These are phyloP conservation scores for Linnaemya tessellans DNA, from an alignment of 2,888 invertebrate genomes.

Conservation along the genomic window DNA sequence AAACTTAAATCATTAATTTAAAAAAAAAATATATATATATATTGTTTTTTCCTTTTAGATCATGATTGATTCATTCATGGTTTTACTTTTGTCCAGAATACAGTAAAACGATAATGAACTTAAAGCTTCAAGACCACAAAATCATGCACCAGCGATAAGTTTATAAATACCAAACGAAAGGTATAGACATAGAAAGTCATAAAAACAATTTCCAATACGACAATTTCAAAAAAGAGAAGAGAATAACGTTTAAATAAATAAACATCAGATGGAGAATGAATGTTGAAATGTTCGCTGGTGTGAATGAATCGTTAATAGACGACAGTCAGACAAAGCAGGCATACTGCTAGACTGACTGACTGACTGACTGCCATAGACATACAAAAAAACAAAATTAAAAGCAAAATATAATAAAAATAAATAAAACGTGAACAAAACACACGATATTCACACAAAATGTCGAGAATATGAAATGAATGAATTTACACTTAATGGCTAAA, in stretches of 20 bases:
- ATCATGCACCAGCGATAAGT: not conserved
- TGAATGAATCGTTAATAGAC: constrained; percentile 22
- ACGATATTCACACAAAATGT: not conserved
- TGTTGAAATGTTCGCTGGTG: not conserved
- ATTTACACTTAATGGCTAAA: constrained; percentile 37
- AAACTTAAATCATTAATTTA: too few relatives aligned
- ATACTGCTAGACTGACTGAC: too few relatives aligned
- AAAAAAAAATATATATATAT: too few relatives aligned
- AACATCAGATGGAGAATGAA: constrained; percentile 5
- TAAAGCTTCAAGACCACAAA: not conserved
- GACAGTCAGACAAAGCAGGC: not conserved
- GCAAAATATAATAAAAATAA: constrained; percentile 17
- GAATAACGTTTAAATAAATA: constrained; percentile 50
- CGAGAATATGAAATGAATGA: constrained; percentile 28
- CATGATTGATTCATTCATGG: too few relatives aligned
- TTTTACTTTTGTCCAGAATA: not conserved
- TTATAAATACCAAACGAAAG: constrained; percentile 6
- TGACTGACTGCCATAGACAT: not conserved
- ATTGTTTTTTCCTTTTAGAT: too few relatives aligned
- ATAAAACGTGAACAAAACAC: constrained; percentile 14
- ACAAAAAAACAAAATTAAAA: constrained; percentile 1
- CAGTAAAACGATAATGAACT: not conserved
- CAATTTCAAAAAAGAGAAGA: constrained; percentile 50
- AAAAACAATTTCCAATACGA: constrained; percentile 54
- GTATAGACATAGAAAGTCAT: constrained; percentile 9